Conservation (phyloP, 2,797 vertebrate genomes). For the Molossus alvarezi region DNA sequence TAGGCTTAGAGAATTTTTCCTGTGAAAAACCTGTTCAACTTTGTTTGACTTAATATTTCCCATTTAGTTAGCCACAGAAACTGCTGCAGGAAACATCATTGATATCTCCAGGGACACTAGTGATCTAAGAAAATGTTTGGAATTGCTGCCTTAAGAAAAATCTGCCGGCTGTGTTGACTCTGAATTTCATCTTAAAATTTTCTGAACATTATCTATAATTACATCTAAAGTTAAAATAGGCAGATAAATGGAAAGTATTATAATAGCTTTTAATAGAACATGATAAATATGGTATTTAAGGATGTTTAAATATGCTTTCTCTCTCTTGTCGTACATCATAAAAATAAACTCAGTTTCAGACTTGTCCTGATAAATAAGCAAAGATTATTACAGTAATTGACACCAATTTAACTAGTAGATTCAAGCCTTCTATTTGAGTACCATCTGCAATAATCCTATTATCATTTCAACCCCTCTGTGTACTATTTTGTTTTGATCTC, state of each 20-base stretch:
- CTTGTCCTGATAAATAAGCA: constrained; percentile 53
- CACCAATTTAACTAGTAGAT: constrained; percentile 39
- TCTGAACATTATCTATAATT: constrained; percentile 56
- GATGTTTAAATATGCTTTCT: constrained; percentile 25
- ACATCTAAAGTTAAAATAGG: constrained; percentile 52
- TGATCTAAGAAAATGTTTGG: constrained; percentile 69
- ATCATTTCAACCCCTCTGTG: not conserved
- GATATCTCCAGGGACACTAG: not conserved
- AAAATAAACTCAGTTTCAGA: constrained; percentile 46
- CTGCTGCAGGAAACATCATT: constrained; percentile 32
- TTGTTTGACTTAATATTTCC: constrained; percentile 52
- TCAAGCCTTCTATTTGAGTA: constrained; percentile 10
- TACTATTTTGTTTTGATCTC: constrained; percentile 22
- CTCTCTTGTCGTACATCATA: constrained; percentile 30
- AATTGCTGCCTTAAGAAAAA: constrained; percentile 48
- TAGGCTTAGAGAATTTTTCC: constrained; percentile 27
- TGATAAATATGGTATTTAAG: constrained; percentile 63
- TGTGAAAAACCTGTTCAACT: constrained; percentile 36
- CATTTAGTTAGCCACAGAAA: constrained; percentile 34
- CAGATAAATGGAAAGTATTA: constrained; percentile 48
- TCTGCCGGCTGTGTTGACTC: constrained; percentile 37
- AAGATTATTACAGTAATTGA: not conserved
- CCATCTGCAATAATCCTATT: not conserved
- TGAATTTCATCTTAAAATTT: constrained; percentile 62
- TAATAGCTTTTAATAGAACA: constrained; percentile 16